Evolutionary conservation across 2,888 invertebrate genomes (phyloP), one percentile per base, ranked within the genome.

Genomic region (Drosophila macrothrix): DNA sequence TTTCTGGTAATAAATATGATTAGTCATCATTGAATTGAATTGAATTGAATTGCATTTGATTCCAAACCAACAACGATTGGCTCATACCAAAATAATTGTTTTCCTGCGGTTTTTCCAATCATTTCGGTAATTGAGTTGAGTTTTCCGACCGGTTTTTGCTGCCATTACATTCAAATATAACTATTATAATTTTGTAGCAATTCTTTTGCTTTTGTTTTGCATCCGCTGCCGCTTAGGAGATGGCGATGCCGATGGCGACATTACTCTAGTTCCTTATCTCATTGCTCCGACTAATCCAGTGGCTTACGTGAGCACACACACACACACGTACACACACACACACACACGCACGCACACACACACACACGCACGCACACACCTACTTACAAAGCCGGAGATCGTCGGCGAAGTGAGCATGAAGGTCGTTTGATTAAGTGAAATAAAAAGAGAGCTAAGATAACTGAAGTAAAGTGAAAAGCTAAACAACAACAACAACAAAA

Each of bases 341-440:
- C 35, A 14, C 35, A 35, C 33, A n/a, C n/a, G 73, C 66, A 16
- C 28, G 12, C 35, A 58, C 60, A n/a, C 14, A 2, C 35, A 35
- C 60, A 66, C 50, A 37, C 43, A 59, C 58, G 41, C 16, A 49
- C 28, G 19, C 35, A 60, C 31, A 60, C 16, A 37, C 50, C 39
- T 31, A 52, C 53, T 37, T 16, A 28, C 53, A 16, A n/a, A 62
- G 58, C 54, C 68, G 79, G 67, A 75, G 68, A 67, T 66, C 31
- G 61, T 55, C 50, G 54, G 68, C 59, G 63, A 79, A 86, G 67
- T 73, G 88, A 89, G 90, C 90, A 77, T 87, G 87, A 87, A 87
- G 87, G 87, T 89, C 90, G 87, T 80, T 76, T 76, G 77, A 55
- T 56, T 65, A 80, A 80, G 77, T 77, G 66, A 69, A 73, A 58